These are phyloP conservation scores for Penelope pileata DNA, from an alignment of 2,113 vertebrate species.

Conservation along the genomic window DNA sequence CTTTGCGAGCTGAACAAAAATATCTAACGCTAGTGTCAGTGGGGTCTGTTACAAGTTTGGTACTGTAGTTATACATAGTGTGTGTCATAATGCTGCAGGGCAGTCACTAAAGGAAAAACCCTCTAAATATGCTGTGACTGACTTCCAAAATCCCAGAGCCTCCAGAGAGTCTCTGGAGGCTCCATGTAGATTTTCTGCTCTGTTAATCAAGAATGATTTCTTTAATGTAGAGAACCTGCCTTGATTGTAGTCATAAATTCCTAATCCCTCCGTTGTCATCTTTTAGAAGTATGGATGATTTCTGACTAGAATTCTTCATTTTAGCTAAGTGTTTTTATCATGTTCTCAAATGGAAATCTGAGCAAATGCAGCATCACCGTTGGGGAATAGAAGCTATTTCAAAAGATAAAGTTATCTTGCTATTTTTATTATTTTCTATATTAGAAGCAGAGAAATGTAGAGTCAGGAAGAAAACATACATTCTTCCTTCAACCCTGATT, in stretches of 20 bases:
- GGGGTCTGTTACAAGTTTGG: not conserved
- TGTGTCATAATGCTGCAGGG: fast-evolving
- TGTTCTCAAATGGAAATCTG: not conserved
- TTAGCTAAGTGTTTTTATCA: not conserved
- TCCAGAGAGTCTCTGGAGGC: not conserved
- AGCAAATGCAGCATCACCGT: not conserved
- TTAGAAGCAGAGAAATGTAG: not conserved
- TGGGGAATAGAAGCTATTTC: conserved; percentile 8
- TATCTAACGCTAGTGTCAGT: not conserved
- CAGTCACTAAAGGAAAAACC: not conserved
- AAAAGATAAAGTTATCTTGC: not conserved
- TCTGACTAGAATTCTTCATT: conserved; percentile 12
- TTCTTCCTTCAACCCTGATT: not conserved
- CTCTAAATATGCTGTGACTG: not conserved
- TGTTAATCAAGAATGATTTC: not conserved
- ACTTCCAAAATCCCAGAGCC: not conserved
- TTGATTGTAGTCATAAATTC: not conserved
- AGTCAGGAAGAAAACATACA: not conserved
- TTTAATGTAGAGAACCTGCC: not conserved
- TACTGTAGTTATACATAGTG: not conserved
- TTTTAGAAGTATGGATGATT: not conserved
- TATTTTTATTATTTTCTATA: not conserved
- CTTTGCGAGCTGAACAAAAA: not conserved
- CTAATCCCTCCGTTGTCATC: not conserved
- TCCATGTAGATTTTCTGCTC: not conserved